These are phyloP conservation scores for Cinclus mexicanus DNA, from an alignment of 2,113 vertebrate species.

Conservation along the genomic window DNA sequence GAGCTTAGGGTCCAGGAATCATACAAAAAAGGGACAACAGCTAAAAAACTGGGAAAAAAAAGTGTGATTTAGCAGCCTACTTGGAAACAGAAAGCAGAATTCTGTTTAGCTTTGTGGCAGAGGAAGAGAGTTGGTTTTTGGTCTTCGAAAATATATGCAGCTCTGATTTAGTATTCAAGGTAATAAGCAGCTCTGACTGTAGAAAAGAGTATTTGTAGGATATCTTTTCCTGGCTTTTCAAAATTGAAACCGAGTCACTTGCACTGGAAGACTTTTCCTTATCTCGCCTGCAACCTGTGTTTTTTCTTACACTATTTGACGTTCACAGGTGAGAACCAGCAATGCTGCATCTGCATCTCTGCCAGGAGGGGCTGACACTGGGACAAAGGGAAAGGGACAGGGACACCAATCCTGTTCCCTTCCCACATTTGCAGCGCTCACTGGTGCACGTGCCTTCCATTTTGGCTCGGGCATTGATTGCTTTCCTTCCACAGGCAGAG, in stretches of 20 bases:
- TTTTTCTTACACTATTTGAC: not conserved
- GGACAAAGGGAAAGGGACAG: not conserved
- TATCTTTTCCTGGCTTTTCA: not conserved
- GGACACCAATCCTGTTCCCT: not conserved
- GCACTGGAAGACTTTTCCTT: not conserved
- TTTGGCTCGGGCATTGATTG: not conserved
- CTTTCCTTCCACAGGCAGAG: not conserved
- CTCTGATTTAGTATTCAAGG: not conserved
- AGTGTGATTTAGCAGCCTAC: not conserved
- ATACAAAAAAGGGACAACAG: not conserved
- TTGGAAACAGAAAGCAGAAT: not conserved
- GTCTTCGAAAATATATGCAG: not conserved
- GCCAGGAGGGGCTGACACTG: not conserved
- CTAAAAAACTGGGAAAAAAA: not conserved
- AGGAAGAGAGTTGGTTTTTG: not conserved
- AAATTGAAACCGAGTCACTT: not conserved
- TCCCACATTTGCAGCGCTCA: accelerated
- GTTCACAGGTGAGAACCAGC: not conserved
- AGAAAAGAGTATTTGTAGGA: not conserved
- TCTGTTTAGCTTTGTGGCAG: not conserved
- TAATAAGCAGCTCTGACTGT: not conserved
- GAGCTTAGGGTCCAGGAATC: not conserved
- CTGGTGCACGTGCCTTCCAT: accelerated
- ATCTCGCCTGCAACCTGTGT: not conserved
- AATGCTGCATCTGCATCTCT: not conserved